Conservation (phyloP, 2,113 vertebrate genomes). For the Lutjanus erythropterus region DNA sequence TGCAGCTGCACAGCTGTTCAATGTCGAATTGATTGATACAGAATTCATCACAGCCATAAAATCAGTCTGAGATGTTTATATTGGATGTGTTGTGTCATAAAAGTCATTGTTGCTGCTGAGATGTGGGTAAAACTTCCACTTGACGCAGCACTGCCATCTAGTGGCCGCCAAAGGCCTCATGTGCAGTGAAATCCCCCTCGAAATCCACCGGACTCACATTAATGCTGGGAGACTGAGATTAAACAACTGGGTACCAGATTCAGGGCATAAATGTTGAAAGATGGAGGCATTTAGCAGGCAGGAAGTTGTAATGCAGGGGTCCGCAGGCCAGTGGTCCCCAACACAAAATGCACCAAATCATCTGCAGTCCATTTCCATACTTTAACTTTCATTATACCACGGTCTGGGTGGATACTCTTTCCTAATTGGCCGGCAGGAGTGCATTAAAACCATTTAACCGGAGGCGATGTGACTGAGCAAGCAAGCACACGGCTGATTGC, state of each 20-base stretch:
- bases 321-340: too few relatives aligned
- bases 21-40: not conserved
- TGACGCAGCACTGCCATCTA: conserved; percentile 64
- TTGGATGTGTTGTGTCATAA: not conserved
- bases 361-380: too few relatives aligned
- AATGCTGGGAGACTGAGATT: not conserved
- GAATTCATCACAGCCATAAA: conserved; percentile 12
- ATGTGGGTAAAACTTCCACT: not conserved
- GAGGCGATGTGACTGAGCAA: too few relatives aligned
- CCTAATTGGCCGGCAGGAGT: too few relatives aligned
- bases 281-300: not conserved
- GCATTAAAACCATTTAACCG: too few relatives aligned
- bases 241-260: too few relatives aligned
- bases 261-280: not conserved
- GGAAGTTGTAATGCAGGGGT: too few relatives aligned
- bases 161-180: not conserved
- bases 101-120: conserved; percentile 3
- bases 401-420: too few relatives aligned
- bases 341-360: too few relatives aligned
- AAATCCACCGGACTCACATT: too few relatives aligned
- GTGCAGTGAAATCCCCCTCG: not conserved
- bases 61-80: not conserved
- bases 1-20: conserved; percentile 24
- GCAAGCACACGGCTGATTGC: too few relatives aligned
- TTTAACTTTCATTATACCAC: too few relatives aligned